phyloP scores from a whole-genome alignment of 2,797 vertebrate species.

The Gallinago nigripennis region DNA sequence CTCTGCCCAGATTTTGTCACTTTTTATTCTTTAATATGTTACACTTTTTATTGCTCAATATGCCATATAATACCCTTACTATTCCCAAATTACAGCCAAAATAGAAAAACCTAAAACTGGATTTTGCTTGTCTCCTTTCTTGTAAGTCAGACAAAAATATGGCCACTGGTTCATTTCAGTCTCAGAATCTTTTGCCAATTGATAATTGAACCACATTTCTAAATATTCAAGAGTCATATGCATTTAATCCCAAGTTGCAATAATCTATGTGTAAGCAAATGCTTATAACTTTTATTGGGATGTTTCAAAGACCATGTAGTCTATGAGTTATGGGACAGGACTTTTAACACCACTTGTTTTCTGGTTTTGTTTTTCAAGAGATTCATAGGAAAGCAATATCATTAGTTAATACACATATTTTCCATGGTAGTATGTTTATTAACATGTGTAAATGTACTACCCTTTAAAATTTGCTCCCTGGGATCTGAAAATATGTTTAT shows the following conservation, averaged over 20 bases:
- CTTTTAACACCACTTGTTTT: background rate
- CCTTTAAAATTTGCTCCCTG: background rate
- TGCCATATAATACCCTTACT: background rate
- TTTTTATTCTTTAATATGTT: background rate
- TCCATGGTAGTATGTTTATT: background rate
- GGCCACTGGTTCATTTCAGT: background rate
- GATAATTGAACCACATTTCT: background rate
- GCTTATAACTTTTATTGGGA: background rate
- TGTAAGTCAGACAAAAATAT: background rate
- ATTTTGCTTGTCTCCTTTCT: background rate
- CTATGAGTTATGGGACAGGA: fast-evolving
- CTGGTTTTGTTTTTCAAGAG: background rate
- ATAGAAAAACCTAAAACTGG: background rate
- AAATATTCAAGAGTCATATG: background rate
- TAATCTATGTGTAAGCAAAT: background rate
- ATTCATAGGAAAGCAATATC: background rate
- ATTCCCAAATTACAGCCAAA: background rate
- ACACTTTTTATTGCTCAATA: background rate
- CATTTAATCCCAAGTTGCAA: background rate
- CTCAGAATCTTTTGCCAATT: background rate
- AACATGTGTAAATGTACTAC: background rate
- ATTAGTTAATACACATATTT: background rate
- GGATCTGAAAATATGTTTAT: background rate
- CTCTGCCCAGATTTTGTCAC: background rate
- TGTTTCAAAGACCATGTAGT: background rate